Percentiles rank a stretch among this genome's conserved stretches.
Conservation (phyloP, 1,140 invertebrate genomes). For the Diploscapter pachys region DNA sequence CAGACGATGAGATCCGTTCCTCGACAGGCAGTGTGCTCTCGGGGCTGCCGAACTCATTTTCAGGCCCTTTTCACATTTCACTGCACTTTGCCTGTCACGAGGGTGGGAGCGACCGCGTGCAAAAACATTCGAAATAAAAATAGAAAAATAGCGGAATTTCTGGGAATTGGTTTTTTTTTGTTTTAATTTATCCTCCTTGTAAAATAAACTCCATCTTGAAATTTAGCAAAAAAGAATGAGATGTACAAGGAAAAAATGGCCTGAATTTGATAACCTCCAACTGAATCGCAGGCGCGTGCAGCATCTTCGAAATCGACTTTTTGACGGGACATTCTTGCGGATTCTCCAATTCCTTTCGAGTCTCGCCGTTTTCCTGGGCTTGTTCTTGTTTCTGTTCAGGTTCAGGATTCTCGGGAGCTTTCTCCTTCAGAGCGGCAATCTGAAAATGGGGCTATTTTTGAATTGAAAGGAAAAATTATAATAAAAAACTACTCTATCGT, state of each 20-base stretch:
- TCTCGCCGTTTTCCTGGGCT: background rate
- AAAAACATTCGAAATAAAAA: no score
- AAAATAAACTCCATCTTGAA: background rate
- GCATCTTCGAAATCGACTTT: background rate
- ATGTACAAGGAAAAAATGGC: no score
- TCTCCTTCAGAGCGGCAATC: background rate
- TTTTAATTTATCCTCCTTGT: background rate
- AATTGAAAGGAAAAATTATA: background rate
- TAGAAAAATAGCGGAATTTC: no score
- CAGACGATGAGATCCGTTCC: no score
- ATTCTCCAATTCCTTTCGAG: background rate
- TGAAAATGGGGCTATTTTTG: background rate
- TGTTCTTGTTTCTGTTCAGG: background rate
- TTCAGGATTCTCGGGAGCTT: background rate
- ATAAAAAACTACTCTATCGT: background rate
- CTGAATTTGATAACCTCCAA: no score
- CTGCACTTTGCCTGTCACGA: no score
- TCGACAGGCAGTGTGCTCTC: no score
- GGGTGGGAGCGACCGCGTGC: no score
- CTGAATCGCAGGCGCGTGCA: background rate
- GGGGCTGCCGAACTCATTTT: no score
- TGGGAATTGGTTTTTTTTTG: no score
- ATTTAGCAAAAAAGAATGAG: background rate
- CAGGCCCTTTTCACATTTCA: no score
- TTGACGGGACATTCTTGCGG: background rate